phyloP scores from a whole-genome alignment of 2,113 vertebrate species.

The Rafetus swinhoei region DNA sequence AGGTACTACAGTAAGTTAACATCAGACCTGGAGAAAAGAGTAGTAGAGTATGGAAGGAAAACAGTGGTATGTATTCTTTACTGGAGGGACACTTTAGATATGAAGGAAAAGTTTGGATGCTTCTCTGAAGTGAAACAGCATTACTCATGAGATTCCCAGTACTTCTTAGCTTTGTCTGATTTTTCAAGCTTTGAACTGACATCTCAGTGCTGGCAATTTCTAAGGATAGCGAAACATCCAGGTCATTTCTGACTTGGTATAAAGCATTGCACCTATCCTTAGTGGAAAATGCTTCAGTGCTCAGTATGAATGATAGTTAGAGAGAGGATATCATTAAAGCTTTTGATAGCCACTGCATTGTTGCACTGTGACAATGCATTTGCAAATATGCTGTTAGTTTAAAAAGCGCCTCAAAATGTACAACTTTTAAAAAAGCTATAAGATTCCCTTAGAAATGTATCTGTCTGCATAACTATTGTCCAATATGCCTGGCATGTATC shows the following conservation, averaged over 20 bases:
- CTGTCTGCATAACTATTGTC: not conserved
- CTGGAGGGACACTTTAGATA: not conserved
- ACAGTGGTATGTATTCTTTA: not conserved
- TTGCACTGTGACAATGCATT: not conserved
- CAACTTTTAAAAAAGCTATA: not conserved
- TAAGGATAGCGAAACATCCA: not conserved
- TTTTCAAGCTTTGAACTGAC: slow-evolving; percentile 37
- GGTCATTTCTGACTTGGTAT: not conserved
- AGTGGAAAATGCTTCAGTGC: not conserved
- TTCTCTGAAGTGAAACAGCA: slow-evolving; percentile 47
- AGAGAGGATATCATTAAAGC: not conserved
- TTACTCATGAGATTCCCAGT: slow-evolving; percentile 63
- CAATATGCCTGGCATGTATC: not conserved
- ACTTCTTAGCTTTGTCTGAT: slow-evolving; percentile 55
- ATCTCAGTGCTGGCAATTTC: slow-evolving; percentile 34
- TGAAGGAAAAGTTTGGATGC: slow-evolving; percentile 20
- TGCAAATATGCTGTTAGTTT: not conserved
- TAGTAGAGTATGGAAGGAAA: not conserved
- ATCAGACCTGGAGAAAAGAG: slow-evolving; percentile 37
- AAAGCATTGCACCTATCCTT: not conserved
- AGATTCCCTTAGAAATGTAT: not conserved
- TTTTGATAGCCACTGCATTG: not conserved
- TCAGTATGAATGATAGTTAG: not conserved
- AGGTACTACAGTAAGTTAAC: not conserved
- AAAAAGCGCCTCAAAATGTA: not conserved